These are phyloP conservation scores for Hemaris fuciformis DNA, from an alignment of 2,888 invertebrate species.

Conservation along the genomic window DNA sequence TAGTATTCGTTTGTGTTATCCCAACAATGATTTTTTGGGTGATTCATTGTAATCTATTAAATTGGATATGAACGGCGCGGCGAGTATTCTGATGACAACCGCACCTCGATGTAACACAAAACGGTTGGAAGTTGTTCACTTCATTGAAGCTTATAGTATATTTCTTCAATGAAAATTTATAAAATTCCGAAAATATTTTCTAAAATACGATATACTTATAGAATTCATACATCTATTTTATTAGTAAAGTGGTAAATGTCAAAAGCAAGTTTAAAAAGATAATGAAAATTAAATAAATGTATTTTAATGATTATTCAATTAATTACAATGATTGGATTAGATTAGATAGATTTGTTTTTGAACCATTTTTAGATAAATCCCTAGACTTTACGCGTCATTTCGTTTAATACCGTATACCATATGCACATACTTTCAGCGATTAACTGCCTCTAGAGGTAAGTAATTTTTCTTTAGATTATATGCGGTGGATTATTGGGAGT, in stretches of 20 bases:
- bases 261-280: not conserved
- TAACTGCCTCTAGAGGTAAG: not conserved
- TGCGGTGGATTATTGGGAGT: not conserved
- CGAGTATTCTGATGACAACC: slow-evolving; percentile 25
- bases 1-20: not conserved
- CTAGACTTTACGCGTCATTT: no score
- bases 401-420: not conserved
- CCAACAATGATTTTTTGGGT: not conserved
- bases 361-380: no score
- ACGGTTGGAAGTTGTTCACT: slow-evolving; percentile 14
- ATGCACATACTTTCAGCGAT: not conserved
- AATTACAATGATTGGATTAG: no score
- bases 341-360: no score
- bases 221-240: no score
- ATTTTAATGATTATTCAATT: no score
- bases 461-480: not conserved
- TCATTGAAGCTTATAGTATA: slow-evolving; percentile 13
- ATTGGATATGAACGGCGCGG: not conserved
- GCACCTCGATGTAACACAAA: slow-evolving; percentile 34
- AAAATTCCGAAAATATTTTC: not conserved
- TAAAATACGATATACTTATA: no score
- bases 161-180: not conserved
- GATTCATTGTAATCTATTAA: not conserved
- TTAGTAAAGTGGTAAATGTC: not conserved
- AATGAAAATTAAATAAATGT: not conserved